Percentiles rank a stretch among this genome's conserved stretches.
These are phyloP conservation scores for Odontesthes bonariensis DNA, from an alignment of 2,113 vertebrate genomes.

Conservation along the genomic window DNA sequence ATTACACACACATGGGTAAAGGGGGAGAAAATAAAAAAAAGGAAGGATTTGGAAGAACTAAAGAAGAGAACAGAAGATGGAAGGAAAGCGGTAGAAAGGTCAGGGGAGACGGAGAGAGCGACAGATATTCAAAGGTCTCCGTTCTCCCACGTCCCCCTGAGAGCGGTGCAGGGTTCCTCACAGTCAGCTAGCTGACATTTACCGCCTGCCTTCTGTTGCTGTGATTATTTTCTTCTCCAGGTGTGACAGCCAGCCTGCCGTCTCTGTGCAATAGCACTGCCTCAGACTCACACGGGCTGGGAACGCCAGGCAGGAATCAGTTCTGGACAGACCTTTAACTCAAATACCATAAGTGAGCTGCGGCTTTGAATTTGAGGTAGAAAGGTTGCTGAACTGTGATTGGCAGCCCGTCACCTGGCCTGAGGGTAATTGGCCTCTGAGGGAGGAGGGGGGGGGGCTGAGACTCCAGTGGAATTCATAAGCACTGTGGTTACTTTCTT, in stretches of 20 bases:
- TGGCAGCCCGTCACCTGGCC: conserved; percentile 17
- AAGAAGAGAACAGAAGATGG: conserved; percentile 35
- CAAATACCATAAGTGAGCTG: conserved; percentile 14
- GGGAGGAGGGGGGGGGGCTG: too few species aligned
- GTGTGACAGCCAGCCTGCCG: conserved; percentile 49
- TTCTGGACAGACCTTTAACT: conserved; percentile 33
- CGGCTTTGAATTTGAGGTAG: conserved; percentile 1
- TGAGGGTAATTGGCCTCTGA: background rate
- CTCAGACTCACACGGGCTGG: conserved; percentile 29
- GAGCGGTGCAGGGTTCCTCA: conserved; percentile 38
- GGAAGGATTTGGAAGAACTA: conserved; percentile 42
- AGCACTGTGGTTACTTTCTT: too few species aligned
- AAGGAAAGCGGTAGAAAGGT: conserved; percentile 53
- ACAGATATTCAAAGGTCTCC: conserved; percentile 66
- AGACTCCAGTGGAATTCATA: background rate
- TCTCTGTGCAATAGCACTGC: conserved; percentile 44
- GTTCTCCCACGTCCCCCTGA: conserved; percentile 44
- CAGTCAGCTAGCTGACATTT: conserved; percentile 72
- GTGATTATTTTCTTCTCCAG: conserved; percentile 70
- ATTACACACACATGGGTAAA: background rate
- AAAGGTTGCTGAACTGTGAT: conserved; percentile 30
- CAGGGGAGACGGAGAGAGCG: conserved; percentile 51
- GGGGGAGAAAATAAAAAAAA: conserved; percentile 20
- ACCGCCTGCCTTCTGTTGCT: conserved; percentile 62
- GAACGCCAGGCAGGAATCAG: background rate